Evolutionary conservation across 2,113 vertebrate genomes (phyloP).

Genomic region (Dissostichus mawsoni): DNA sequence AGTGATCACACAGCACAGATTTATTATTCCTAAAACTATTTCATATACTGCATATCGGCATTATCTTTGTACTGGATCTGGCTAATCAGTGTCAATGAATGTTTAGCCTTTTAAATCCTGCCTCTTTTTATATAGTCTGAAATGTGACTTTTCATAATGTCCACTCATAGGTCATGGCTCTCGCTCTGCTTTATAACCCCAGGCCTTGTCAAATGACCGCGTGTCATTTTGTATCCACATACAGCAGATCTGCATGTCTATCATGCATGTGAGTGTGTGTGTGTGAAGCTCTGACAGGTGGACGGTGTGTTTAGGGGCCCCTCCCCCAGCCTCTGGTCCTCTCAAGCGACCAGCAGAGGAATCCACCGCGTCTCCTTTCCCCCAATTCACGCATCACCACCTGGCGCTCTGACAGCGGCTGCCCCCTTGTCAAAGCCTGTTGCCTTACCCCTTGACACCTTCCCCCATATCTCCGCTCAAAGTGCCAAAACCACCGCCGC

Average conservation of each 20-base stretch:
- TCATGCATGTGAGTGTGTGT: constrained; percentile 26
- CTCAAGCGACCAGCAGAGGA: constrained; percentile 44
- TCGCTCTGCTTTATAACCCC: background rate
- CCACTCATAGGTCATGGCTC: background rate
- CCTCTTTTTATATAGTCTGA: background rate
- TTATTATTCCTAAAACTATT: background rate
- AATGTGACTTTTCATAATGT: background rate
- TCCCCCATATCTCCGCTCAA: constrained; percentile 64
- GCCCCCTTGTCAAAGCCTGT: constrained; percentile 72
- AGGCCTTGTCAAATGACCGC: constrained; percentile 3
- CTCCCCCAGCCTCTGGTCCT: constrained; percentile 30
- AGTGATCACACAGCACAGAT: background rate
- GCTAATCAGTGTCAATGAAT: background rate
- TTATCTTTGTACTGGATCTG: background rate
- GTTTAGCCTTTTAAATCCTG: constrained; percentile 7
- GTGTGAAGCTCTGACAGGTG: constrained; percentile 66
- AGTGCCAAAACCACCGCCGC: constrained; percentile 66
- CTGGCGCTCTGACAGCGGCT: constrained; percentile 78
- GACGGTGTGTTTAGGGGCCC: constrained; percentile 26
- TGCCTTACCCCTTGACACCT: constrained; percentile 69
- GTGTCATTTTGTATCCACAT: constrained; percentile 6
- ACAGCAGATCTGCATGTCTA: constrained; percentile 15
- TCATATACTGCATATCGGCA: background rate
- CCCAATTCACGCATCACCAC: constrained; percentile 81
- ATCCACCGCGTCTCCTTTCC: constrained; percentile 40